Percentiles rank a stretch among this genome's conserved stretches.
These are phyloP conservation scores for Rhinoraja longicauda DNA, from an alignment of 2,797 vertebrate genomes.

Conservation along the genomic window DNA sequence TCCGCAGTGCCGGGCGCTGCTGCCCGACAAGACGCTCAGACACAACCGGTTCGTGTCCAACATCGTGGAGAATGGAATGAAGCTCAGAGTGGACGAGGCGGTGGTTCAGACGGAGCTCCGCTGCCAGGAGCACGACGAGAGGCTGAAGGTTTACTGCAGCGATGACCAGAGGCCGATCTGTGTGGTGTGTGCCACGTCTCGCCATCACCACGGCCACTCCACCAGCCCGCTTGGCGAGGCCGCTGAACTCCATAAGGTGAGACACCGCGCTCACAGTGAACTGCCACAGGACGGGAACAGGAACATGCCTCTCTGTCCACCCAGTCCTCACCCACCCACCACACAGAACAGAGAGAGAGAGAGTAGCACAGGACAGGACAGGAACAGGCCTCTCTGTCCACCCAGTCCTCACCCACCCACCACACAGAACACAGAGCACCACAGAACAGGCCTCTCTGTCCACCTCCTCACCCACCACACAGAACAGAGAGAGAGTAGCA, in stretches of 20 bases:
- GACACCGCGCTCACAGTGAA: no score
- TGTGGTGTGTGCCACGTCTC: not conserved
- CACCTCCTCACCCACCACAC: no score
- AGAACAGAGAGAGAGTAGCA: no score
- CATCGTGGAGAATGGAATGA: not conserved
- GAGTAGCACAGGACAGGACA: not conserved
- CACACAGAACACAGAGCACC: no score
- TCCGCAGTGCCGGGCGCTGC: not conserved
- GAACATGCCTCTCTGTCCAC: no score
- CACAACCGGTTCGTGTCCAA: conserved; percentile 2
- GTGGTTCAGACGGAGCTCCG: no score
- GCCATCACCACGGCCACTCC: not conserved
- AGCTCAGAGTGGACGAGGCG: not conserved
- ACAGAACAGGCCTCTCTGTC: no score
- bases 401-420: no score
- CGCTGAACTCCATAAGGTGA: not conserved
- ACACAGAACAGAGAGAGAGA: no score
- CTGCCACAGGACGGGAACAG: no score
- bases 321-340: no score
- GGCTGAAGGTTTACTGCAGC: not conserved
- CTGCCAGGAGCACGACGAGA: not conserved
- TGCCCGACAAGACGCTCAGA: not conserved
- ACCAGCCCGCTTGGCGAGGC: not conserved
- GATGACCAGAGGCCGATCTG: not conserved
- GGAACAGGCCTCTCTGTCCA: no score